Percentiles rank a stretch among this genome's conserved stretches.
Conservation (phyloP, 1,140 invertebrate species). For the Cydia pomonella region DNA sequence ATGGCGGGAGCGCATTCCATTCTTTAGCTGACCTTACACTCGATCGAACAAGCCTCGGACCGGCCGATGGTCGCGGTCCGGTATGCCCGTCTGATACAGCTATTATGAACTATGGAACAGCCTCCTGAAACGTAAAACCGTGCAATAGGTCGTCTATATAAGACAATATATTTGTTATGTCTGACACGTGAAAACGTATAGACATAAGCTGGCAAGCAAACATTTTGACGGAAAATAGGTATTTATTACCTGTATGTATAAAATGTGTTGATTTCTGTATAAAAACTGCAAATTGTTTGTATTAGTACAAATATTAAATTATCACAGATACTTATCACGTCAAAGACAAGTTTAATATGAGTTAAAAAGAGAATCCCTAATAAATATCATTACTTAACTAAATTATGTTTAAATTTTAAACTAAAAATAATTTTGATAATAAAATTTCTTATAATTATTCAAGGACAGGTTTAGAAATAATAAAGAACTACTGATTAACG, state of each 20-base stretch:
- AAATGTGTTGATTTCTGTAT: neutral
- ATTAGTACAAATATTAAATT: slow-evolving; percentile 42
- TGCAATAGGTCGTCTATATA: no score
- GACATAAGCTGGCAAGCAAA: neutral
- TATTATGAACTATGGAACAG: no score
- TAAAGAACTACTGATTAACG: no score
- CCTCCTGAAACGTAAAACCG: no score
- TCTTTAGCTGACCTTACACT: no score
- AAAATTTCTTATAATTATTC: slow-evolving; percentile 20
- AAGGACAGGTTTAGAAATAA: slow-evolving; percentile 2
- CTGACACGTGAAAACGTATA: no score
- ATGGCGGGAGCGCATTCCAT: no score
- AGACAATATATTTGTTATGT: no score
- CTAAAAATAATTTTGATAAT: slow-evolving; percentile 3
- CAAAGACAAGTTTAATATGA: slow-evolving; percentile 37
- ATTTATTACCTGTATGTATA: no score
- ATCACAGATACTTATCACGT: slow-evolving; percentile 59
- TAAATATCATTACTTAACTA: slow-evolving; percentile 24
- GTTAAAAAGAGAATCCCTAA: slow-evolving; percentile 22
- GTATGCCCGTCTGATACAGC: no score
- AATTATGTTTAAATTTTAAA: neutral
- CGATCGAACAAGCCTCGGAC: no score
- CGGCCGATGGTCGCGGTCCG: no score
- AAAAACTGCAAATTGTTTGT: slow-evolving; percentile 17
- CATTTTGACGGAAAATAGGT: neutral